Evolutionary conservation across 1,140 invertebrate genomes (phyloP).

Genomic region (Mercenaria mercenaria): DNA sequence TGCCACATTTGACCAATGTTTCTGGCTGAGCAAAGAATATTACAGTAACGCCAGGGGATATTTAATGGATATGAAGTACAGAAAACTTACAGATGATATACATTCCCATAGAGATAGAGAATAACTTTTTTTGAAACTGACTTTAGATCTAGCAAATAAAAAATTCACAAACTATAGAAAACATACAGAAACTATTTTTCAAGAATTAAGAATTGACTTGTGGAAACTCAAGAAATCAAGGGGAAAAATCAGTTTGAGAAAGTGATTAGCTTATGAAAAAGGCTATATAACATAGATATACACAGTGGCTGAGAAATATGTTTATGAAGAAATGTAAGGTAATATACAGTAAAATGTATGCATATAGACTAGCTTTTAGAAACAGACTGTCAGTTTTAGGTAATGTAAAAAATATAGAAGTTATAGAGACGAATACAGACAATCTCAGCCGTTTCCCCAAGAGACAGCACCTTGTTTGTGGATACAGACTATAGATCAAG

Average conservation of each 20-base stretch:
- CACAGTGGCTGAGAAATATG: too few species aligned
- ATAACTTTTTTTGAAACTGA: not conserved
- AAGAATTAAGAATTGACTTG: not conserved
- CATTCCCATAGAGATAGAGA: not conserved
- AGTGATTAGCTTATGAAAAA: too few species aligned
- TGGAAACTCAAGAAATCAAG: not conserved
- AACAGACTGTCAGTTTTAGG: too few species aligned
- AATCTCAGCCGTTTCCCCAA: too few species aligned
- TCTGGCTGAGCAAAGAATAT: constrained; percentile 78
- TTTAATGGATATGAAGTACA: constrained; percentile 3
- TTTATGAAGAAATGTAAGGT: too few species aligned
- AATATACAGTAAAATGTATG: too few species aligned
- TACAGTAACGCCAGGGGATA: constrained; percentile 69
- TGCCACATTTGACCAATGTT: constrained; percentile 65
- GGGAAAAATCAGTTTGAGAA: not conserved
- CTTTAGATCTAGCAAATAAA: not conserved
- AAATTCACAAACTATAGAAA: not conserved
- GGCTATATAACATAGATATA: too few species aligned
- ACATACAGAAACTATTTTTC: not conserved
- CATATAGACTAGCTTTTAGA: too few species aligned
- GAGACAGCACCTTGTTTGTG: too few species aligned
- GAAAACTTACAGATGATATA: not conserved
- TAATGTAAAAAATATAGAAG: too few species aligned
- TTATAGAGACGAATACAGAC: too few species aligned
- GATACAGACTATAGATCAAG: too few species aligned